These are phyloP conservation scores for Dryobates pubescens DNA, from an alignment of 2,797 vertebrate species.

Conservation along the genomic window DNA sequence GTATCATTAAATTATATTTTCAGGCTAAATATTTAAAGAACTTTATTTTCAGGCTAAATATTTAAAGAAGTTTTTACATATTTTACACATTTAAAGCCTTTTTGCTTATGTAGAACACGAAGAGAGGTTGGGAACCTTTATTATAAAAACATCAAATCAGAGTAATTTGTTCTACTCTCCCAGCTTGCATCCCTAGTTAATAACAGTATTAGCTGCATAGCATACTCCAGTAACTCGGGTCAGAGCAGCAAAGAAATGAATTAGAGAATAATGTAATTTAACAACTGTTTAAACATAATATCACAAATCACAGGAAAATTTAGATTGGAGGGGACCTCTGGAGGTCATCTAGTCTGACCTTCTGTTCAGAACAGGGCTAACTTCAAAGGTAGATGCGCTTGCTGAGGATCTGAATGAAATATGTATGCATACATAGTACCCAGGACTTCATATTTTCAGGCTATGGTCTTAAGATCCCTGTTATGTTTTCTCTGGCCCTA, in stretches of 20 bases:
- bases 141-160: not conserved
- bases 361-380: not conserved
- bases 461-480: not conserved
- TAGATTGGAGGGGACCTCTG: not conserved
- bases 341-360: not conserved
- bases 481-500: not conserved
- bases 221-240: not conserved
- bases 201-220: not conserved
- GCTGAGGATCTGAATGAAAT: not conserved
- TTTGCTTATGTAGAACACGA: not conserved
- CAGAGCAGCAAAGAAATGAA: not conserved
- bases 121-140: not conserved
- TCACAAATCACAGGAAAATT: not conserved
- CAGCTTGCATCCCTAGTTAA: not conserved
- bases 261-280: not conserved
- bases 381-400: not conserved
- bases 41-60: not conserved
- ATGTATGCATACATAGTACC: not conserved
- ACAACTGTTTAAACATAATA: not conserved
- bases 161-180: not conserved
- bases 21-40: not conserved
- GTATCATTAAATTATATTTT: not conserved
- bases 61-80: not conserved
- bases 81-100: not conserved
- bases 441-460: not conserved